Conservation (phyloP, 2,888 invertebrate genomes). For the Aphidoletes aphidimyza region DNA sequence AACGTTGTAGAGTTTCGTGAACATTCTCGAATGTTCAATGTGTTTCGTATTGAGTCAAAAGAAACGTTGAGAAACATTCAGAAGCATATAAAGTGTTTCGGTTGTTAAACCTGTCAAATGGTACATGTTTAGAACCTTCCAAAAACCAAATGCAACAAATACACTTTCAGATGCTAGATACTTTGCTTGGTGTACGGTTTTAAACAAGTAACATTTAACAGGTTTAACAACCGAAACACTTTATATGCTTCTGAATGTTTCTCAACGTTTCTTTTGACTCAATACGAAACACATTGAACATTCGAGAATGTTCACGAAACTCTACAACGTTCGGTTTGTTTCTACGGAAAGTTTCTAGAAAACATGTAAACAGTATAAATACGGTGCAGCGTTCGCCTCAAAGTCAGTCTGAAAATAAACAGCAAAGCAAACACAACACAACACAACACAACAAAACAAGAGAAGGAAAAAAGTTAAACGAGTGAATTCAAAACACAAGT, state of each 20-base stretch:
- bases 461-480: not conserved
- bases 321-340: not conserved
- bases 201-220: too few relatives aligned
- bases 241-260: not conserved
- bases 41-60: too few relatives aligned
- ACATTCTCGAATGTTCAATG: too few relatives aligned
- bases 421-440: slow-evolving; percentile 11
- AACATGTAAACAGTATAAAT: slow-evolving; percentile 15
- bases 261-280: not conserved
- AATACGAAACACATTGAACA: not conserved
- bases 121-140: too few relatives aligned
- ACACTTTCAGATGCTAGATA: too few relatives aligned
- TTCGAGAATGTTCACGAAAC: not conserved
- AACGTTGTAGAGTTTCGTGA: too few relatives aligned
- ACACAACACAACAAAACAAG: not conserved
- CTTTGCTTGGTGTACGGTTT: too few relatives aligned
- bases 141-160: too few relatives aligned
- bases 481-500: slow-evolving; percentile 17
- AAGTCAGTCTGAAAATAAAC: not conserved
- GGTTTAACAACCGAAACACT: not conserved
- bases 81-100: too few relatives aligned
- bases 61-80: too few relatives aligned
- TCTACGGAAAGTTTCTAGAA: not conserved
- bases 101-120: too few relatives aligned
- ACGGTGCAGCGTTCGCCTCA: not conserved